phyloP scores from a whole-genome alignment of 2,888 invertebrate species.

The Morpho achilles region DNA sequence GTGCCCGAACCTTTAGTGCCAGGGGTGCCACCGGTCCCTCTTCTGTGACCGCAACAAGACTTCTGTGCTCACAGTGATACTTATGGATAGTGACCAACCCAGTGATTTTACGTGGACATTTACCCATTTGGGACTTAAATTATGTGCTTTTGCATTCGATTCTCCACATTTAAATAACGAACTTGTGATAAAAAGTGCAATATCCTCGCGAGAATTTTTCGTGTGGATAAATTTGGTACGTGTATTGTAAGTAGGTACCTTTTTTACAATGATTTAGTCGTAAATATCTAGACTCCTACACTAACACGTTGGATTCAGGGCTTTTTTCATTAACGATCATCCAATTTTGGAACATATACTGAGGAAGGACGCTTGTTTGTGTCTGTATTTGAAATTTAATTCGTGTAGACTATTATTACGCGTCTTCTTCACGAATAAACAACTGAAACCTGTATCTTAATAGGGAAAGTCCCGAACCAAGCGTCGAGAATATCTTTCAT shows the following conservation, averaged over 20 bases:
- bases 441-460: slow-evolving; percentile 16
- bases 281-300: slow-evolving; percentile 17
- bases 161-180: slow-evolving; percentile 27
- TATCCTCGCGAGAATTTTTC: slow-evolving; percentile 48
- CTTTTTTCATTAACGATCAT: slow-evolving; percentile 29
- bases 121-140: slow-evolving; percentile 15
- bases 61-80: slow-evolving; percentile 49
- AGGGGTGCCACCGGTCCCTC: slow-evolving; percentile 66
- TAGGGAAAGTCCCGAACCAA: slow-evolving; percentile 27
- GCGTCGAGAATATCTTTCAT: slow-evolving; percentile 24
- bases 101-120: slow-evolving; percentile 26
- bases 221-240: slow-evolving; percentile 22
- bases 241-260: slow-evolving; percentile 28
- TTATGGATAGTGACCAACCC: slow-evolving; percentile 31
- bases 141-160: slow-evolving; percentile 30
- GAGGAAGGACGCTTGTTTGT: no score
- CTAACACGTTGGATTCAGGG: slow-evolving; percentile 18
- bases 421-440: neutral
- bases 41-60: slow-evolving; percentile 71
- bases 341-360: neutral
- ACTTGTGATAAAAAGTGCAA: slow-evolving; percentile 66
- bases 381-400: no score
- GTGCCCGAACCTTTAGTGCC: slow-evolving; percentile 72
- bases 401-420: no score
- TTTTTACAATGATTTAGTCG: slow-evolving; percentile 21